Evolutionary conservation across 2,888 invertebrate genomes (phyloP).

Genomic region (Heliconius hortense): DNA sequence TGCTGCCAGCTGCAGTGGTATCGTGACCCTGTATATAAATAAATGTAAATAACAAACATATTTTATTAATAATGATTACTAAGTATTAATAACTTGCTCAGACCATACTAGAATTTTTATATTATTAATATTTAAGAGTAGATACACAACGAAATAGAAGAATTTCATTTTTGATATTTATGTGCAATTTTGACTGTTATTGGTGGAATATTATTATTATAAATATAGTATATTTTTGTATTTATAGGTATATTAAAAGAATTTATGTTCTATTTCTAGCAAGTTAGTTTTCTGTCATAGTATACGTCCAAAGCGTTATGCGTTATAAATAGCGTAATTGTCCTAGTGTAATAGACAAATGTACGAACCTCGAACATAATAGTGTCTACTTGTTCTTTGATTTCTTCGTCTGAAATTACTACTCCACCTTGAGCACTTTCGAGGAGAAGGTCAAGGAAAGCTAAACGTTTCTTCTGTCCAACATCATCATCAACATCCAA

Average conservation of each 20-base stretch:
- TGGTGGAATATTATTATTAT: too few relatives aligned
- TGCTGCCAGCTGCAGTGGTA: constrained; percentile 91
- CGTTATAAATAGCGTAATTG: background rate
- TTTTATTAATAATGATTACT: background rate
- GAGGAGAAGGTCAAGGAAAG: constrained; percentile 93
- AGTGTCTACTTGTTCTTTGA: constrained; percentile 91
- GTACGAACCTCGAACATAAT: constrained; percentile 90
- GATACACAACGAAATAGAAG: background rate
- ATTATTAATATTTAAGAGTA: background rate
- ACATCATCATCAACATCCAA: constrained; percentile 91
- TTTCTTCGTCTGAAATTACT: constrained; percentile 88
- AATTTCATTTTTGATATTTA: background rate
- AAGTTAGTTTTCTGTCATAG: background rate
- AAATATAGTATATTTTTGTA: too few relatives aligned
- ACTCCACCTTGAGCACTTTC: constrained; percentile 89
- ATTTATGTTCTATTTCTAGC: background rate
- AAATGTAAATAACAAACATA: background rate
- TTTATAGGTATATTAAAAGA: background rate
- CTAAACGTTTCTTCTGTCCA: constrained; percentile 90
- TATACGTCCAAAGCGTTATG: constrained; percentile 1
- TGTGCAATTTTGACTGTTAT: background rate
- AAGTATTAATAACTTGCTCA: background rate
- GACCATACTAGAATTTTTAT: background rate
- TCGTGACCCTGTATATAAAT: constrained; percentile 85
- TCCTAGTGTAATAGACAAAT: constrained; percentile 15